Evolutionary conservation across 2,113 vertebrate genomes (phyloP).

Genomic region (Henicopernis longicauda): DNA sequence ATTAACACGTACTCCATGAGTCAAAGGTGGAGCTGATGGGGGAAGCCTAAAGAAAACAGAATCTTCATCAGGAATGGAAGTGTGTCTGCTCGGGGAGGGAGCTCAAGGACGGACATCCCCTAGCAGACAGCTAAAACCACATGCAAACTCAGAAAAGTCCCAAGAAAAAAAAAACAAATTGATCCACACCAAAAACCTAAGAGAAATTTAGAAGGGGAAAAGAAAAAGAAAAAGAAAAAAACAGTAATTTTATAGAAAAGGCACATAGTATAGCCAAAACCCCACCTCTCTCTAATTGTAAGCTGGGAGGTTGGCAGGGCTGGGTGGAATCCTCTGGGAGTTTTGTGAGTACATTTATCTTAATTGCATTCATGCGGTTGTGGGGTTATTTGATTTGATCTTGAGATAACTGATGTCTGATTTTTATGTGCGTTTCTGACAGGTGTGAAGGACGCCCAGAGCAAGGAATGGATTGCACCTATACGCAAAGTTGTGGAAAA

Average conservation of each 20-base stretch:
- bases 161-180: neutral
- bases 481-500: neutral
- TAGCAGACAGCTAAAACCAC: neutral
- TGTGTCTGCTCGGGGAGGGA: accelerated
- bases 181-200: neutral
- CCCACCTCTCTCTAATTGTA: neutral
- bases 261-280: neutral
- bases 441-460: neutral
- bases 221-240: neutral
- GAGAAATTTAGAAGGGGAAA: neutral
- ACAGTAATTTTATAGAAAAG: neutral
- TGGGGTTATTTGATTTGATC: neutral
- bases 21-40: neutral
- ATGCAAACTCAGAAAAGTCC: neutral
- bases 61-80: neutral
- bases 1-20: neutral
- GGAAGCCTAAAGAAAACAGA: neutral
- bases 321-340: neutral
- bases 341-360: neutral
- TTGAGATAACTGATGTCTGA: neutral
- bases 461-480: neutral
- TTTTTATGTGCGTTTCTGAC: neutral
- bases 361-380: neutral
- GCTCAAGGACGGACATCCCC: neutral
- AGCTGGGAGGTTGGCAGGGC: neutral